Evolutionary conservation across 2,113 vertebrate genomes (phyloP).

Genomic region (Xiphophorus maculatus): DNA sequence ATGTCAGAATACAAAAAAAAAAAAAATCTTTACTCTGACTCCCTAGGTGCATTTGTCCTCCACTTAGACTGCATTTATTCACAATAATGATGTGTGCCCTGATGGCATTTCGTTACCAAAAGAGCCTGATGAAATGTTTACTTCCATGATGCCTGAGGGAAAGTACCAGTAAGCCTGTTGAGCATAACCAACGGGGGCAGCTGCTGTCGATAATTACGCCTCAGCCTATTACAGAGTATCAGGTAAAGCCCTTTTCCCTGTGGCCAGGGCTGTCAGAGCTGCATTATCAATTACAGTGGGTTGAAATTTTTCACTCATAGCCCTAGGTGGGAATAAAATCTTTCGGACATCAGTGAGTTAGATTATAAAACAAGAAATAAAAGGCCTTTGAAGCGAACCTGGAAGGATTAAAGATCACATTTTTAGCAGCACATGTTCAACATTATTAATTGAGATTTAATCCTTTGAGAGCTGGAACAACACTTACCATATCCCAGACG

Average conservation of each 20-base stretch:
- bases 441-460: background rate
- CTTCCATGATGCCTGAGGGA: conserved; percentile 53
- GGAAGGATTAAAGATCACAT: background rate
- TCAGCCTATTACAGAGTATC: conserved; percentile 53
- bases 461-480: background rate
- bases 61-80: conserved; percentile 56
- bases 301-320: conserved; percentile 31
- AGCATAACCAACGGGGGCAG: conserved; percentile 52
- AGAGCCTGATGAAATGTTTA: conserved; percentile 67
- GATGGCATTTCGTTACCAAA: conserved; percentile 46
- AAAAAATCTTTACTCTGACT: conserved; percentile 48
- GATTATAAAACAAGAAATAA: conserved; percentile 25
- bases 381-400: background rate
- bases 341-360: background rate
- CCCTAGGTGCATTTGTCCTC: conserved; percentile 56
- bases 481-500: conserved; percentile 95
- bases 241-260: conserved; percentile 31
- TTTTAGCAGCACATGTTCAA: background rate
- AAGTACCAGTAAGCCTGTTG: conserved; percentile 46
- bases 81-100: conserved; percentile 43
- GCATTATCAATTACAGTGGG: conserved; percentile 52
- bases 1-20: conserved; percentile 21
- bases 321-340: conserved; percentile 29
- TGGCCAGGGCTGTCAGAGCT: conserved; percentile 26
- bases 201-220: conserved; percentile 58